Evolutionary conservation across 2,113 vertebrate species (phyloP).

Genomic region (Mustela lutreola): DNA sequence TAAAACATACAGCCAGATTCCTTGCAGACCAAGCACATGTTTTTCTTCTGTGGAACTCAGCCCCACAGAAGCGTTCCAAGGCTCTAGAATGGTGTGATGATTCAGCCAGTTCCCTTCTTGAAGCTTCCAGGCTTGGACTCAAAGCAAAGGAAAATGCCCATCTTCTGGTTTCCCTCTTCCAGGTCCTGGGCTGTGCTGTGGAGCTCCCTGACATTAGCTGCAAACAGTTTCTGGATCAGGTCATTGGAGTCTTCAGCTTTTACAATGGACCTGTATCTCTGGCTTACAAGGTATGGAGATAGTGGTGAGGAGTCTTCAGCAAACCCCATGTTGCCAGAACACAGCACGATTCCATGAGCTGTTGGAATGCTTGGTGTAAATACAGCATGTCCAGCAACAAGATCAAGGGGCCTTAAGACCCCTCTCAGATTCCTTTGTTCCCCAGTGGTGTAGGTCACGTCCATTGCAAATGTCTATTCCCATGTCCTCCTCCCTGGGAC

Average conservation of each 20-base stretch:
- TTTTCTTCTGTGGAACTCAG: not conserved
- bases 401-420: not conserved
- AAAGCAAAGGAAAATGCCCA: not conserved
- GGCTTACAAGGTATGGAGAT: constrained; percentile 91
- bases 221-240: constrained; percentile 91
- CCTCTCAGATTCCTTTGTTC: not conserved
- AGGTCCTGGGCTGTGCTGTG: constrained; percentile 93
- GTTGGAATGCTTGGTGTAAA: not conserved
- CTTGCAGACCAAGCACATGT: not conserved
- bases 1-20: not conserved
- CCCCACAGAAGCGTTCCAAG: rapidly evolving
- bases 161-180: not conserved
- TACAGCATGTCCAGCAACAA: rapidly evolving
- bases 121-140: not conserved
- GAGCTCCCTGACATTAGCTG: constrained; percentile 94
- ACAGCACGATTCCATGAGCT: not conserved
- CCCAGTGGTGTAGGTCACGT: rapidly evolving
- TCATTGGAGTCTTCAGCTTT: constrained; percentile 94
- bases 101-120: rapidly evolving
- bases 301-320: rapidly evolving
- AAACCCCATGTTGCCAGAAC: rapidly evolving
- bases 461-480: not conserved
- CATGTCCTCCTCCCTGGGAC: not conserved
- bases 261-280: constrained; percentile 91
- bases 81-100: too few species aligned